Percentiles rank a stretch among this genome's conserved stretches.
These are phyloP conservation scores for Ptiloglossa arizonensis DNA, from an alignment of 1,140 invertebrate genomes.

Conservation along the genomic window DNA sequence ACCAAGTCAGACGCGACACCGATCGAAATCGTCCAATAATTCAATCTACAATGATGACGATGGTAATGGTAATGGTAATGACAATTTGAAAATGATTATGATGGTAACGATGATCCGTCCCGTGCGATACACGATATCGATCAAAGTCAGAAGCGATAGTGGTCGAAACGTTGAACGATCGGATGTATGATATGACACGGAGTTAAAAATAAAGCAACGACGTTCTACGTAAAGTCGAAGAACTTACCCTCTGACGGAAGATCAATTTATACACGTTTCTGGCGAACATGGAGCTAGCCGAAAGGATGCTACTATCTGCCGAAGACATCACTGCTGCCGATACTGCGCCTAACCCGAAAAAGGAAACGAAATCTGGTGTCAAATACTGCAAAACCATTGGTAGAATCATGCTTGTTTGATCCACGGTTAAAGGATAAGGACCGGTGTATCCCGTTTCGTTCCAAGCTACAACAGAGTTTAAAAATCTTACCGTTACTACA, in stretches of 20 bases:
- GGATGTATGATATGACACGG: slow-evolving; percentile 1
- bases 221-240: slow-evolving; percentile 7
- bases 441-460: slow-evolving; percentile 93
- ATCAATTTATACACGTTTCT: slow-evolving; percentile 98
- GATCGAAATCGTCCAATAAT: too few species aligned
- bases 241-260: slow-evolving; percentile 92
- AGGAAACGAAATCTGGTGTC: slow-evolving; percentile 96
- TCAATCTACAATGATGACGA: background rate
- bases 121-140: background rate
- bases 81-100: background rate
- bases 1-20: too few species aligned
- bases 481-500: background rate
- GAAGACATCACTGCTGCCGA: slow-evolving; percentile 99
- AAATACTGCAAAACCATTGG: slow-evolving; percentile 98
- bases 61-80: background rate
- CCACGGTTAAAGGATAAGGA: slow-evolving; percentile 86
- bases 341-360: slow-evolving; percentile 98
- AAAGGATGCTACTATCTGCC: slow-evolving; percentile 97
- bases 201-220: background rate
- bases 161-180: background rate
- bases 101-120: background rate
- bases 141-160: slow-evolving; percentile 8
- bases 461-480: slow-evolving; percentile 88
- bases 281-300: slow-evolving; percentile 98
- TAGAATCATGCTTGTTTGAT: slow-evolving; percentile 95